Base-by-base conservation (phyloP, 1,140 invertebrate genomes). In the Brachionus paranguensis region DNA sequence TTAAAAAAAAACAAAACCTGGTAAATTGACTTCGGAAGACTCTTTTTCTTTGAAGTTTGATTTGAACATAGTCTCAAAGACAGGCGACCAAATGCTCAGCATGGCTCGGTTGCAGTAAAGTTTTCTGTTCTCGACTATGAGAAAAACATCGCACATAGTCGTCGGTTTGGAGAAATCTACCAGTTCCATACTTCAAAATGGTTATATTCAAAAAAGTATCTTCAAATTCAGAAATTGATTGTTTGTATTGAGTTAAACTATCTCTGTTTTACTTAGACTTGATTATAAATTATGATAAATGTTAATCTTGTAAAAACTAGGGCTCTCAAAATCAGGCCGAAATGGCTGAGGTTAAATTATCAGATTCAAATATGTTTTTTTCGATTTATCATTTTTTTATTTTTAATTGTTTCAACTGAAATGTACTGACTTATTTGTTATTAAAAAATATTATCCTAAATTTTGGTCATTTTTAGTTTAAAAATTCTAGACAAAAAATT, bases 81-180 rank as follows among this genome's bases (percentile, higher is more conserved):
- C 87, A 10, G 86, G 86, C 11, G 87, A 87, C 88, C 88, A 88
- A 50, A 87, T 86, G 0, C 86, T 86, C 45, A 88, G 55, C 29
- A 88, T 86, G 12, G 87, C 86, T 50, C 85, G 85, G 83, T 88
- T 86, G 3, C 87, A 86, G 64, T 87, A 87, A 24, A 88, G 84
- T 12, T 85, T 74, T 41, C 85, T 85, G 10, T 85, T 85, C 70
- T 87, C 86, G 0, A 88, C 86, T 20, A 86, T 85, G 1, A 88
- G 60, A 0, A 85, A 85, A 6, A 88, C 78, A 85, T 87, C 87
- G 60, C 60, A 83, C 60, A 83, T 68, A 12, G 68, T 50, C 2
- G 81, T 83, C 20, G 81, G 81, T 55, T 83, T 83, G 5, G 81
- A 68, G 45, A 83, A 83, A 20, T 83, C 81, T n/a, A 83, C n/a